These are phyloP conservation scores for Tenthredo amoena DNA, from an alignment of 2,888 invertebrate genomes.

Conservation along the genomic window DNA sequence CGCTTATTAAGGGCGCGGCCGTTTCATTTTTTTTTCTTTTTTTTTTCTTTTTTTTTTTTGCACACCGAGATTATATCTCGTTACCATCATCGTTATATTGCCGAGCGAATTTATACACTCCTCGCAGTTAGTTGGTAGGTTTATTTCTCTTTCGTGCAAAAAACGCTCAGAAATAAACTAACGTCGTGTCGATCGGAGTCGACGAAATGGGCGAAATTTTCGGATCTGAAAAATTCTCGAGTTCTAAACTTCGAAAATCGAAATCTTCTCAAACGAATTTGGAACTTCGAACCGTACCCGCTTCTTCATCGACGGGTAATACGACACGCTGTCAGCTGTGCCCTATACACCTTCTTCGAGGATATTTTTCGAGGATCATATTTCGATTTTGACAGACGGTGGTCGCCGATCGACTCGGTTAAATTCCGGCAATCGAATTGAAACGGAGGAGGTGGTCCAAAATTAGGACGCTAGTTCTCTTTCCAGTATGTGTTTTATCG, in stretches of 20 bases:
- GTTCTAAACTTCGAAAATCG: no score
- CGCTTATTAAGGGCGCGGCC: neutral
- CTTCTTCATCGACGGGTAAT: neutral
- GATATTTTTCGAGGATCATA: slow-evolving; percentile 6
- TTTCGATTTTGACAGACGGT: neutral
- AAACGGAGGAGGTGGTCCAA: neutral
- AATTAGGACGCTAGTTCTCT: neutral
- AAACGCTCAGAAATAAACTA: no score
- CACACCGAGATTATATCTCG: neutral
- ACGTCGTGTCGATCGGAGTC: no score
- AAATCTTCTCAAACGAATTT: no score
- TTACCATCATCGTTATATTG: no score
- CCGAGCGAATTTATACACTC: no score
- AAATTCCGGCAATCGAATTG: neutral
- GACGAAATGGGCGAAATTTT: no score
- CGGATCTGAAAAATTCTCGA: no score
- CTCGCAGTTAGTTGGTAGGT: no score
- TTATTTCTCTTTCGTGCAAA: no score
- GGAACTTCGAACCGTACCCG: no score
- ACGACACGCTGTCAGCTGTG: neutral
- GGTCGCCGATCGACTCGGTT: neutral
- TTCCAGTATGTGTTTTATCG: no score
- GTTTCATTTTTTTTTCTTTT: neutral
- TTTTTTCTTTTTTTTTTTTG: neutral
- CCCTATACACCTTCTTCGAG: neutral